phyloP scores from a whole-genome alignment of 2,888 invertebrate genomes.

The Meta bourneti region DNA sequence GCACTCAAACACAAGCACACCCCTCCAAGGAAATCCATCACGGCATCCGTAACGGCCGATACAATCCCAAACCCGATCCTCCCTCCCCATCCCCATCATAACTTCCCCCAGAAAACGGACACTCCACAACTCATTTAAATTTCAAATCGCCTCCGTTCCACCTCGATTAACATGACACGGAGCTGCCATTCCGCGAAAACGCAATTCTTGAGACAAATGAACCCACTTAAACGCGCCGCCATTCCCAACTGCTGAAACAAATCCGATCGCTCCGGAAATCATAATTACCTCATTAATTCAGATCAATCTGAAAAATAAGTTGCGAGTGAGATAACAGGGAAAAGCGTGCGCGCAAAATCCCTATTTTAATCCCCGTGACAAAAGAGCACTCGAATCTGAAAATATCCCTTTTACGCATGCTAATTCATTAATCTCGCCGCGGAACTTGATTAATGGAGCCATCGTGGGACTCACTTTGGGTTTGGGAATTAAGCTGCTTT shows the following conservation, averaged over 20 bases:
- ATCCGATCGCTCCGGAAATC: background rate
- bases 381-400: background rate
- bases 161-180: background rate
- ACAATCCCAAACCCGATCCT: background rate
- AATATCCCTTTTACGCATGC: background rate
- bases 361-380: conserved; percentile 1
- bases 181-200: background rate
- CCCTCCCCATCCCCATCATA: background rate
- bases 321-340: background rate
- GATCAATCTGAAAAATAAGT: conserved; percentile 32
- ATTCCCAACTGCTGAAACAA: background rate
- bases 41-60: background rate
- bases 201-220: background rate
- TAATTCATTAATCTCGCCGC: conserved; percentile 21
- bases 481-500: background rate
- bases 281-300: conserved; percentile 42
- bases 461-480: background rate
- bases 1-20: too few relatives aligned
- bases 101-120: background rate
- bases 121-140: background rate
- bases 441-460: conserved; percentile 13
- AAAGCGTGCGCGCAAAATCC: background rate
- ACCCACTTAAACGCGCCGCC: background rate
- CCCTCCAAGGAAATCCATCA: too few relatives aligned
- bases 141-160: background rate